phyloP scores from a whole-genome alignment of 2,888 invertebrate species.

The Agonopterix subpropinquella region DNA sequence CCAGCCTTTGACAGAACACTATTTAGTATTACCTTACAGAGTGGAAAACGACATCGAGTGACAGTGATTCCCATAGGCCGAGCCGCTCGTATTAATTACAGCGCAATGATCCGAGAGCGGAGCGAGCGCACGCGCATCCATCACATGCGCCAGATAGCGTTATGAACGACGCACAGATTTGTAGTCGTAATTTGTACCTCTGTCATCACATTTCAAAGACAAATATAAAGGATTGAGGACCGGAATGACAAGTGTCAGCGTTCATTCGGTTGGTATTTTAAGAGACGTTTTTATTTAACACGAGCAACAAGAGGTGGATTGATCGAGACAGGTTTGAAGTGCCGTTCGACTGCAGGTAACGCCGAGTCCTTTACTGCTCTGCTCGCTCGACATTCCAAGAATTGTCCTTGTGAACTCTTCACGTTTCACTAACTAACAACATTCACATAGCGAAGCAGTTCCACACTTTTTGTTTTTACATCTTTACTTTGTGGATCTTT shows the following conservation, averaged over 20 bases:
- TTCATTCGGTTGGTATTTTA: constrained; percentile 69
- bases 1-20: constrained; percentile 46
- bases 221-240: constrained; percentile 74
- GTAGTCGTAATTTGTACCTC: constrained; percentile 74
- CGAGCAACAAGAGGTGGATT: constrained; percentile 72
- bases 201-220: constrained; percentile 77
- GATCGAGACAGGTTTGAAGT: constrained; percentile 75
- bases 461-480: constrained; percentile 11
- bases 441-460: constrained; percentile 1
- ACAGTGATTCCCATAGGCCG: constrained; percentile 64
- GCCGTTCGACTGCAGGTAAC: constrained; percentile 63
- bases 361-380: constrained; percentile 53
- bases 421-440: constrained; percentile 33
- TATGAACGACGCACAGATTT: constrained; percentile 72
- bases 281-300: constrained; percentile 72
- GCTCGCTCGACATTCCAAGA: constrained; percentile 57
- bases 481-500: too few relatives aligned
- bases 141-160: constrained; percentile 66
- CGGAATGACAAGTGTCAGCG: constrained; percentile 73
- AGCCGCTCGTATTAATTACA: constrained; percentile 66
- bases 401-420: constrained; percentile 61
- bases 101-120: constrained; percentile 50
- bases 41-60: constrained; percentile 59
- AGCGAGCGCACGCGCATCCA: constrained; percentile 54
- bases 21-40: constrained; percentile 50